Conservation (phyloP, 2,888 invertebrate species). For the Elmis aenea region DNA sequence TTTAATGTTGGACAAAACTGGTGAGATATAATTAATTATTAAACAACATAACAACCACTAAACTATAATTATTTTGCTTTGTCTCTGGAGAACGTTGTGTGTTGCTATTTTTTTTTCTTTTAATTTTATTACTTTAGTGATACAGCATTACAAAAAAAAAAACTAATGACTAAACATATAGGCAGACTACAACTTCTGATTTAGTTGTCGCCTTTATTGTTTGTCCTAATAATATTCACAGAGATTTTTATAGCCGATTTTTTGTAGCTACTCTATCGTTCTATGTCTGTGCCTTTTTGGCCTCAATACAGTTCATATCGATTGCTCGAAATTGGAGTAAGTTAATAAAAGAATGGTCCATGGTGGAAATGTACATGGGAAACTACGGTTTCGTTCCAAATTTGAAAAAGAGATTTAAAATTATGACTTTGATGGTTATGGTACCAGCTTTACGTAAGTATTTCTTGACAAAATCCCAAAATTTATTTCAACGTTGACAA, state of each 20-base stretch:
- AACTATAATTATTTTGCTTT: too few species aligned
- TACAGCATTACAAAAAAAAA: too few species aligned
- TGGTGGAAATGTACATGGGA: constrained; percentile 21
- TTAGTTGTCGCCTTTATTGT: too few species aligned
- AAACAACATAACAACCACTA: too few species aligned
- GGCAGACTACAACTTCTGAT: too few species aligned
- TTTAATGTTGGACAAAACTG: constrained; percentile 33
- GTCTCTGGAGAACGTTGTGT: too few species aligned
- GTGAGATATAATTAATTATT: constrained; percentile 27
- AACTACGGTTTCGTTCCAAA: constrained; percentile 19
- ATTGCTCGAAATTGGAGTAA: constrained; percentile 47
- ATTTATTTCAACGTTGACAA: too few species aligned
- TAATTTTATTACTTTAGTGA: too few species aligned
- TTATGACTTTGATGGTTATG: constrained; percentile 11
- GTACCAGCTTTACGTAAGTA: constrained; percentile 10
- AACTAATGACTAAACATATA: too few species aligned
- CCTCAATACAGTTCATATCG: constrained; percentile 48
- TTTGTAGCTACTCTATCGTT: constrained; percentile 35
- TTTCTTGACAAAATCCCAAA: too few species aligned
- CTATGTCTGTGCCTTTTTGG: constrained; percentile 33
- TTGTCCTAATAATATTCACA: neutral
- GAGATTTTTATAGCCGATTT: neutral
- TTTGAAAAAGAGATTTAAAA: constrained; percentile 14
- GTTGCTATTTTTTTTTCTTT: too few species aligned
- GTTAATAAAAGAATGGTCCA: constrained; percentile 32